Percentiles rank a stretch among this genome's conserved stretches.
phyloP scores from a whole-genome alignment of 2,113 vertebrate species.

The Merops nubicus region DNA sequence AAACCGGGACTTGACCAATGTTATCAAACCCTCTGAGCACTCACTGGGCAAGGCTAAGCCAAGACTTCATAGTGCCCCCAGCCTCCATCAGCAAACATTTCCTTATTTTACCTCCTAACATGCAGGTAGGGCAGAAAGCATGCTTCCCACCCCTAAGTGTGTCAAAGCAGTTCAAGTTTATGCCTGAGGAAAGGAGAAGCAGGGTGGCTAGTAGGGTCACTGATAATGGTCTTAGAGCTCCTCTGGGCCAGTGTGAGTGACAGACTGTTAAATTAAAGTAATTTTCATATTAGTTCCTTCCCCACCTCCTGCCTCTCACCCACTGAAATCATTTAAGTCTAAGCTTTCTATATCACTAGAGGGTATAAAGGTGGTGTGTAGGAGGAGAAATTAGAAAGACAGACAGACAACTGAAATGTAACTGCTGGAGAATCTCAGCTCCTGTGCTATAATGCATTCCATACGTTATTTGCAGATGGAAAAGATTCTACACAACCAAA shows the following conservation, averaged over 20 bases:
- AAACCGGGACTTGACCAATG: not conserved
- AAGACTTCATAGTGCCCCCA: not conserved
- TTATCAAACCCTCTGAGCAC: not conserved
- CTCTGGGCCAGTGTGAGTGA: constrained; percentile 7
- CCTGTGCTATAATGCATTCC: constrained; percentile 12
- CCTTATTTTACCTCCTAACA: not conserved
- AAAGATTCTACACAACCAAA: not conserved
- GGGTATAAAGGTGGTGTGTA: not conserved
- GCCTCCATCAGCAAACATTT: not conserved
- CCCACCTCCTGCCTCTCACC: constrained; percentile 26
- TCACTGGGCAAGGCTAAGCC: not conserved
- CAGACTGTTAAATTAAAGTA: constrained; percentile 25
- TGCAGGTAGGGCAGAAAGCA: not conserved
- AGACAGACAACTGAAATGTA: constrained; percentile 11
- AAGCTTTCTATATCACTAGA: not conserved
- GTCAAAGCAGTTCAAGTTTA: not conserved
- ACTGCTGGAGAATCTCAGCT: constrained; percentile 29
- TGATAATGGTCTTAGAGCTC: not conserved
- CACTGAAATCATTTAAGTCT: not conserved
- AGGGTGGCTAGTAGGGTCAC: not conserved
- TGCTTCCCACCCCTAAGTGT: not conserved
- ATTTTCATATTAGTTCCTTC: constrained; percentile 42
- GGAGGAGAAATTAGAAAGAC: constrained; percentile 10
- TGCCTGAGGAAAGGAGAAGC: not conserved
- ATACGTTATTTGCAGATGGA: constrained; percentile 26